Evolutionary conservation across 2,113 vertebrate species (phyloP).

Genomic region (Anoplopoma fimbria): DNA sequence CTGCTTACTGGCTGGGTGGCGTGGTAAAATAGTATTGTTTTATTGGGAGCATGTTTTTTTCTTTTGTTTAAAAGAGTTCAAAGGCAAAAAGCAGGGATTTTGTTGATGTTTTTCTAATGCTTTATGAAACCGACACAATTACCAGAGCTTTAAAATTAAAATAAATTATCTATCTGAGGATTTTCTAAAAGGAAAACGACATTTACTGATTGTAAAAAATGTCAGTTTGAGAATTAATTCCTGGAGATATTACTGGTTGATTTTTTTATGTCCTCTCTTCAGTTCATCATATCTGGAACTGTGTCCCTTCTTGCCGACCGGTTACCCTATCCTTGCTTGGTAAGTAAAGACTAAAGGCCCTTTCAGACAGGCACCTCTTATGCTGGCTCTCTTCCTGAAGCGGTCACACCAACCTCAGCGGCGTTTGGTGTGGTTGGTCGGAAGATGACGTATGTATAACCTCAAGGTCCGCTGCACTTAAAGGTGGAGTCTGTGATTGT

Average conservation of each 20-base stretch:
- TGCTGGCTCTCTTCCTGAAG: no score
- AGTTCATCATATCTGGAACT: constrained; percentile 68
- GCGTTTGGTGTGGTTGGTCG: no score
- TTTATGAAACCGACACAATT: background rate
- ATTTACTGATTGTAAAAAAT: no score
- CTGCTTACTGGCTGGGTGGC: constrained; percentile 74
- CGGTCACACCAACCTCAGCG: no score
- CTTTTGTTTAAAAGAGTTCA: background rate
- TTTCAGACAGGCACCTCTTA: background rate
- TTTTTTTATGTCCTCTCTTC: background rate
- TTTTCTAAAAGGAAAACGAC: no score
- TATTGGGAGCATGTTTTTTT: background rate
- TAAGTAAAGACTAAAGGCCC: constrained; percentile 46
- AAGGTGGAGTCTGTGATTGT: no score
- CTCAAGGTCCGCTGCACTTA: no score
- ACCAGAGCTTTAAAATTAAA: background rate
- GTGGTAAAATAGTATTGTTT: constrained; percentile 60
- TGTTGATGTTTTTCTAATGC: background rate
- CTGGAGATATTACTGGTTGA: background rate
- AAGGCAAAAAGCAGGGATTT: background rate
- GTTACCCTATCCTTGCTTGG: constrained; percentile 52
- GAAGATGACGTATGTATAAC: no score
- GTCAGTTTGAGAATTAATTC: background rate
- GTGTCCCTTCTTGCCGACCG: constrained; percentile 41
- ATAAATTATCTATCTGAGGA: background rate